phyloP scores from a whole-genome alignment of 2,113 vertebrate species.

The Motacilla tschutschensis region DNA sequence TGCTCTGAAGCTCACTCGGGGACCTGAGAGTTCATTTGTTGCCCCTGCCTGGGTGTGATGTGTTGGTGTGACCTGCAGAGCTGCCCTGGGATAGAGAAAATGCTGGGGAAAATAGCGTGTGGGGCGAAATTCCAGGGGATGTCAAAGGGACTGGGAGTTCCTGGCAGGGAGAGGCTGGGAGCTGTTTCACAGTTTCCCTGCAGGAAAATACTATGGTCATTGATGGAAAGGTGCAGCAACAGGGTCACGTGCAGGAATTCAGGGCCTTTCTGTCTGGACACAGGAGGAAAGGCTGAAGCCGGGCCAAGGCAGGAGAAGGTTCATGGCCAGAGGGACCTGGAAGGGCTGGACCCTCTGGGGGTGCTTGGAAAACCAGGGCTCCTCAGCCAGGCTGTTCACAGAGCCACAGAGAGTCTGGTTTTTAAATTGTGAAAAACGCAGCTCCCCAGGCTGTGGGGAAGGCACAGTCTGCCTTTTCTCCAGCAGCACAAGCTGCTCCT shows the following conservation, averaged over 20 bases:
- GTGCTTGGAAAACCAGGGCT: background rate
- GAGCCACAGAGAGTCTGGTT: background rate
- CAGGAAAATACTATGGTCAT: background rate
- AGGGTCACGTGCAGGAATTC: accelerated
- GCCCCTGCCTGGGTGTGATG: background rate
- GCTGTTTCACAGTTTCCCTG: background rate
- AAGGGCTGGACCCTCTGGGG: background rate
- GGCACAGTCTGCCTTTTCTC: background rate
- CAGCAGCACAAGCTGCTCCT: background rate
- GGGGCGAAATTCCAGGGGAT: background rate
- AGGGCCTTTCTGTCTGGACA: background rate
- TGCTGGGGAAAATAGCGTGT: accelerated
- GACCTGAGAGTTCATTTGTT: background rate
- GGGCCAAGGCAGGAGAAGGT: background rate
- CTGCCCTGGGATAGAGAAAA: background rate
- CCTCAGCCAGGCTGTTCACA: background rate
- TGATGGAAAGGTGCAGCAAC: background rate
- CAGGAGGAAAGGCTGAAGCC: background rate
- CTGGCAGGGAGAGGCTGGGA: accelerated
- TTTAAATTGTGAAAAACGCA: background rate
- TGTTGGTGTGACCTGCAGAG: background rate
- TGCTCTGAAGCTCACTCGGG: background rate
- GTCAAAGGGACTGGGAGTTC: background rate
- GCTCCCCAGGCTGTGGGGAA: background rate
- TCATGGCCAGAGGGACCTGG: background rate